A percentile compares a stretch with the other conserved stretches of the same genome.
Evolutionary conservation across 2,797 vertebrate species (phyloP).

Genomic region (Pogonophryne albipinna): DNA sequence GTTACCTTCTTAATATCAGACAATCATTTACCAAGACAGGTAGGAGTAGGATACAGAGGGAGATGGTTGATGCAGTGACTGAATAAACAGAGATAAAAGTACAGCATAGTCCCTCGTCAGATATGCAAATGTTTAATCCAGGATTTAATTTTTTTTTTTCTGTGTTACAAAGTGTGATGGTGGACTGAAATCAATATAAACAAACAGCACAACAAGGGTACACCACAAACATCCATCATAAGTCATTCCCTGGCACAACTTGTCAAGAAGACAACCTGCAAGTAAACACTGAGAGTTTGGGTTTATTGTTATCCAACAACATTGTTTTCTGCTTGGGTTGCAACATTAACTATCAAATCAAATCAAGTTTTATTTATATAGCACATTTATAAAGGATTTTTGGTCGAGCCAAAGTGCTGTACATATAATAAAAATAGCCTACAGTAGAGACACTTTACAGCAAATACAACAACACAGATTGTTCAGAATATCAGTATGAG

Average conservation of each 20-base stretch:
- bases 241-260: not conserved
- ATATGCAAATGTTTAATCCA: not conserved
- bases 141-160: not conserved
- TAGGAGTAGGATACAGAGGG: no score
- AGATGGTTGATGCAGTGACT: not conserved
- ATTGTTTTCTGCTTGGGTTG: constrained; percentile 7
- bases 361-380: no score
- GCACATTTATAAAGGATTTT: no score
- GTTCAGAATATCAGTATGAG: no score
- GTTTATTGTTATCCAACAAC: constrained; percentile 11
- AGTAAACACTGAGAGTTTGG: constrained; percentile 8
- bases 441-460: no score
- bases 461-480: no score
- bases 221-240: constrained; percentile 4
- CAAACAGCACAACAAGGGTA: constrained; percentile 3
- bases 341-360: constrained; percentile 3
- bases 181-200: constrained; percentile 20
- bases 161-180: constrained; percentile 4
- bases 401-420: no score
- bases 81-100: not conserved
- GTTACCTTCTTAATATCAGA: constrained; percentile 67
- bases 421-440: no score
- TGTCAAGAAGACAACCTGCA: constrained; percentile 2
- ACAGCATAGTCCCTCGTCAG: not conserved
- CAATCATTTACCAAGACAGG: not conserved